Evolutionary conservation across 2,113 vertebrate genomes (phyloP).

Genomic region (Semicossyphus pulcher): DNA sequence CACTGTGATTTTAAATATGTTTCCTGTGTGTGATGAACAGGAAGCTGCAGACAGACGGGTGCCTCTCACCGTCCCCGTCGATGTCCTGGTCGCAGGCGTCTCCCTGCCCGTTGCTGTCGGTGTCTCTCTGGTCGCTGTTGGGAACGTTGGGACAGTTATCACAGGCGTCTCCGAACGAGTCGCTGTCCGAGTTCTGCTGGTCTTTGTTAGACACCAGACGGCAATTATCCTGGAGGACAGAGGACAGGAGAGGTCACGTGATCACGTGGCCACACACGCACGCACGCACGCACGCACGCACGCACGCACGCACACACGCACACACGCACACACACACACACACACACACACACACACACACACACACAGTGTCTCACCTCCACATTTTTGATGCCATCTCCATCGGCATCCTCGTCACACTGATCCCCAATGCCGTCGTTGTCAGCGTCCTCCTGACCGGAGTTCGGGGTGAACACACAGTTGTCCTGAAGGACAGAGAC

Average conservation of each 20-base stretch:
- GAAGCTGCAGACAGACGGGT: not conserved
- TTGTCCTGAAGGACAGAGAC: conserved; percentile 85
- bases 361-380: conserved; percentile 83
- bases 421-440: conserved; percentile 94
- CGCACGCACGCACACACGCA: not conserved
- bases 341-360: not conserved
- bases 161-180: conserved; percentile 94
- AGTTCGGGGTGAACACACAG: conserved; percentile 93
- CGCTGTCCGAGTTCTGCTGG: conserved; percentile 96
- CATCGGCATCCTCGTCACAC: conserved; percentile 94
- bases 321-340: not conserved
- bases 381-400: conserved; percentile 95
- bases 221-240: conserved; percentile 90
- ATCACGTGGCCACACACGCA: too few species aligned
- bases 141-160: conserved; percentile 97
- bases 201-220: conserved; percentile 93
- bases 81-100: conserved; percentile 96
- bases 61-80: conserved; percentile 89
- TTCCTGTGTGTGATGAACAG: not conserved
- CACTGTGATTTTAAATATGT: too few species aligned
- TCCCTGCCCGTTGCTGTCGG: conserved; percentile 92
- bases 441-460: conserved; percentile 95
- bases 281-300: too few species aligned
- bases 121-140: conserved; percentile 94
- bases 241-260: conserved; percentile 18